These are phyloP conservation scores for Saturnia pavonia DNA, from an alignment of 2,888 invertebrate species.

Conservation along the genomic window DNA sequence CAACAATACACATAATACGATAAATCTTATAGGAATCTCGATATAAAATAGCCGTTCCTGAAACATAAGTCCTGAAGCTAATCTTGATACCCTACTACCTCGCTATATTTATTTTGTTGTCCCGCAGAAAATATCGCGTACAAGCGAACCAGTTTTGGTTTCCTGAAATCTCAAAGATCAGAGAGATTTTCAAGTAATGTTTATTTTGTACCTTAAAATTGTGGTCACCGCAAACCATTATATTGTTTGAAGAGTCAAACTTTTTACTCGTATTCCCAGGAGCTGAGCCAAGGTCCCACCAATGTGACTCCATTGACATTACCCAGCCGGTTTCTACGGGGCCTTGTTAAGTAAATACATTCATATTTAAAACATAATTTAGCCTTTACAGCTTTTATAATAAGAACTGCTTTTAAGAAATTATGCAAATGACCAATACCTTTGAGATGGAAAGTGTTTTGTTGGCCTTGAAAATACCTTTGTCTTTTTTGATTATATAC, in stretches of 20 bases:
- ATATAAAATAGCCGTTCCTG: too few relatives aligned
- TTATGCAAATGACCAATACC: conserved; percentile 24
- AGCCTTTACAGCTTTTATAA: conserved; percentile 22
- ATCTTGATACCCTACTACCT: too few relatives aligned
- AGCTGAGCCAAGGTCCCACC: conserved; percentile 50
- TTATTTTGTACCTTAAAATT: background rate
- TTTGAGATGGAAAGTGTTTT: conserved; percentile 52
- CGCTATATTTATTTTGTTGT: too few relatives aligned
- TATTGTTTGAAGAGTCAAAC: conserved; percentile 23
- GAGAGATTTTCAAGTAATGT: background rate
- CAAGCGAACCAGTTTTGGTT: too few relatives aligned
- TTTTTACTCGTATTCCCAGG: conserved; percentile 38
- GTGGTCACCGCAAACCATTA: conserved; percentile 25
- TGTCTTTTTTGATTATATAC: conserved; percentile 39
- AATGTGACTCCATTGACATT: conserved; percentile 74
- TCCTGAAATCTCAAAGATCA: too few relatives aligned
- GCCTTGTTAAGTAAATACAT: conserved; percentile 23
- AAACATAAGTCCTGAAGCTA: too few relatives aligned
- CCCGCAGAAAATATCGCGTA: too few relatives aligned
- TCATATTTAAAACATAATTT: background rate
- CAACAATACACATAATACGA: too few relatives aligned
- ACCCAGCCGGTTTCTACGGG: conserved; percentile 49
- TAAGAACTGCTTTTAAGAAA: conserved; percentile 23
- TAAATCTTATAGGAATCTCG: too few relatives aligned
- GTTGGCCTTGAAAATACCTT: conserved; percentile 47